phyloP scores from a whole-genome alignment of 2,113 vertebrate species.

The Junco hyemalis region DNA sequence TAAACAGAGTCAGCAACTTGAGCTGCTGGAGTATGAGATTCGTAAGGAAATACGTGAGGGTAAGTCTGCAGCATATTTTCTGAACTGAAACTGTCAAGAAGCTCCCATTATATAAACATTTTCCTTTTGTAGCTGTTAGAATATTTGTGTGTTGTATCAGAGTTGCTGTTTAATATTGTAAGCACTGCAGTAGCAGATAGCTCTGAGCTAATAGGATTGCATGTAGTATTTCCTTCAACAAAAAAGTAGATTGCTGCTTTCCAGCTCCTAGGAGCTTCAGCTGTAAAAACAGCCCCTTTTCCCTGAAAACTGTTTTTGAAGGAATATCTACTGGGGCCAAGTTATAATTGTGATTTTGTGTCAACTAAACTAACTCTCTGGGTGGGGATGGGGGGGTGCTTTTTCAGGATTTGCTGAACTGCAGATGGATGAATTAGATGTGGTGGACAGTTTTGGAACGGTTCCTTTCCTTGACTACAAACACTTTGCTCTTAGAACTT shows the following conservation, averaged over 20 bases:
- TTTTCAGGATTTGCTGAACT: constrained; percentile 92
- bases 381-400: neutral
- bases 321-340: neutral
- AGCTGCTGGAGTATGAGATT: constrained; percentile 86
- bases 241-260: neutral
- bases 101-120: neutral
- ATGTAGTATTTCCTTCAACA: neutral
- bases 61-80: constrained; percentile 59
- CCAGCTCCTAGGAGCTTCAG: neutral
- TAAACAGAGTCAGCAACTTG: constrained; percentile 83
- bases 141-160: neutral
- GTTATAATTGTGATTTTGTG: neutral
- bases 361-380: neutral
- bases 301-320: neutral
- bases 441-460: constrained; percentile 87
- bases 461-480: constrained; percentile 98
- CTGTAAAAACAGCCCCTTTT: neutral
- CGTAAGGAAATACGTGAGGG: constrained; percentile 93
- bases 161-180: neutral
- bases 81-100: constrained; percentile 2
- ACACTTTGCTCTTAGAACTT: constrained; percentile 93
- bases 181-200: neutral
- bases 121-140: neutral
- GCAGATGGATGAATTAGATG: constrained; percentile 89
- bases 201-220: neutral